Evolutionary conservation across 1,140 invertebrate genomes (phyloP).

Genomic region (Theocolax elegans): DNA sequence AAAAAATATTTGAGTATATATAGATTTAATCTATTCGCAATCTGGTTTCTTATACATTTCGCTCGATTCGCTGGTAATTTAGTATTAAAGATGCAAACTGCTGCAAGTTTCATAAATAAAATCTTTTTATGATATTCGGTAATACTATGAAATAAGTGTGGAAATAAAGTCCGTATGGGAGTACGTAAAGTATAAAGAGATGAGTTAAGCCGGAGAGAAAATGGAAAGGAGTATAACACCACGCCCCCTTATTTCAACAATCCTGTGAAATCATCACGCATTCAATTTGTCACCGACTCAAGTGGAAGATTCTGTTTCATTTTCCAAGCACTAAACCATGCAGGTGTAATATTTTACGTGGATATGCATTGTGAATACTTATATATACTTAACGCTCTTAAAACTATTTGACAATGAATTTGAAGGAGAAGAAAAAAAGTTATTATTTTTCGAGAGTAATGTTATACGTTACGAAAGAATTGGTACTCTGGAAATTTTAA

Average conservation of each 20-base stretch:
- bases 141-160: too few species aligned
- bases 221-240: conserved; percentile 44
- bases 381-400: neutral
- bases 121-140: too few species aligned
- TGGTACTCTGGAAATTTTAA: conserved; percentile 8
- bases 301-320: conserved; percentile 30
- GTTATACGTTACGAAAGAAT: neutral
- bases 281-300: conserved; percentile 62
- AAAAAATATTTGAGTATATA: too few species aligned
- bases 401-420: neutral
- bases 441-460: neutral
- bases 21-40: too few species aligned
- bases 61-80: too few species aligned
- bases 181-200: too few species aligned
- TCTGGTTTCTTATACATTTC: too few species aligned
- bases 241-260: conserved; percentile 54
- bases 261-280: conserved; percentile 59
- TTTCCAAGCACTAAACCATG: neutral
- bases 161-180: too few species aligned
- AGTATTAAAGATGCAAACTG: too few species aligned
- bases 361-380: neutral
- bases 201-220: conserved; percentile 42
- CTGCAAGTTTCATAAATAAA: too few species aligned
- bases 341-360: conserved; percentile 15
- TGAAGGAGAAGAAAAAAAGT: neutral